A percentile compares a stretch with the other conserved stretches of the same genome.
Evolutionary conservation across 2,888 invertebrate genomes (phyloP).

Genomic region (Caenorhabditis plicata): DNA sequence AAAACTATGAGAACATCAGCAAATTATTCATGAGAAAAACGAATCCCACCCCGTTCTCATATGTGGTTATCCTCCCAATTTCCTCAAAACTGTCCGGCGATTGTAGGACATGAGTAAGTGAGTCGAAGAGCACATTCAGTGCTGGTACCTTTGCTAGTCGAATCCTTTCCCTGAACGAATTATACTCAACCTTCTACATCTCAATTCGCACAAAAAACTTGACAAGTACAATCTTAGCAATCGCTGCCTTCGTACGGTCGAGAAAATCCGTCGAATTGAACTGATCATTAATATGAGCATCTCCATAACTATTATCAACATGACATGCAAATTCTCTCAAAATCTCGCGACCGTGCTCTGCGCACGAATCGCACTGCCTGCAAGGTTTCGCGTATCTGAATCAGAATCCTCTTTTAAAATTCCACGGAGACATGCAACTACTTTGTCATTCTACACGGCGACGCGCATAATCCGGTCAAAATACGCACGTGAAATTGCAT

Average conservation of each 20-base stretch:
- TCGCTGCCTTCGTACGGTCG: conserved; percentile 31
- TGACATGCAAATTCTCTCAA: conserved; percentile 41
- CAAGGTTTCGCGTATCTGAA: conserved; percentile 46
- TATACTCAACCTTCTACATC: background rate
- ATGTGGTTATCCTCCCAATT: conserved; percentile 17
- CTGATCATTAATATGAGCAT: conserved; percentile 39
- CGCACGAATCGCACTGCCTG: conserved; percentile 47
- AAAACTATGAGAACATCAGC: conserved; percentile 3
- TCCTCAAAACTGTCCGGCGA: conserved; percentile 17
- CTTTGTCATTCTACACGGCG: conserved; percentile 46
- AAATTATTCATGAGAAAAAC: background rate
- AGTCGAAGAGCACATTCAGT: conserved; percentile 24
- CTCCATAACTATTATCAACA: conserved; percentile 57
- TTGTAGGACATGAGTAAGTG: conserved; percentile 20
- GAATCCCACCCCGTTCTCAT: conserved; percentile 33
- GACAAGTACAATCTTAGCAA: conserved; percentile 40
- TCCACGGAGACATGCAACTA: background rate
- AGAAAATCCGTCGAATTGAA: conserved; percentile 29
- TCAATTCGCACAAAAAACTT: no score
- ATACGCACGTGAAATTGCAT: conserved; percentile 54
- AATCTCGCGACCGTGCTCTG: conserved; percentile 51
- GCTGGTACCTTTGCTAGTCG: conserved; percentile 27
- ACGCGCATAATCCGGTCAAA: conserved; percentile 41
- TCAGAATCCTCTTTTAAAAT: background rate
- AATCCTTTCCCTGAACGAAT: conserved; percentile 8